These are phyloP conservation scores for Sinosuthora webbiana DNA, from an alignment of 2,113 vertebrate species.

Conservation along the genomic window DNA sequence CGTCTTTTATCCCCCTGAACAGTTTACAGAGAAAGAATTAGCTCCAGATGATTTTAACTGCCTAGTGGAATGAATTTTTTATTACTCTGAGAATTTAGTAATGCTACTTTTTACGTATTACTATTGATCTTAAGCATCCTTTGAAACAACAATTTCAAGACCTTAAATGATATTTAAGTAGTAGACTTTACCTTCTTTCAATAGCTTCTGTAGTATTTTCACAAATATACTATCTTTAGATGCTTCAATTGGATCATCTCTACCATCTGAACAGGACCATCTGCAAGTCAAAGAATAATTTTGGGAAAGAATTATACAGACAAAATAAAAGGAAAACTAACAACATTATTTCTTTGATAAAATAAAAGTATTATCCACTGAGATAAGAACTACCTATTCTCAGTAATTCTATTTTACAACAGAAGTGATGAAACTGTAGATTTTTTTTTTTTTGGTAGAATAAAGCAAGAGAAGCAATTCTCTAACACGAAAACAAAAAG, in stretches of 20 bases:
- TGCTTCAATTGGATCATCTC: slow-evolving; percentile 91
- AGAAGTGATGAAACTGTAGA: neutral
- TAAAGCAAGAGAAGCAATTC: neutral
- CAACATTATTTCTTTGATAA: neutral
- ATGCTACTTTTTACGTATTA: neutral
- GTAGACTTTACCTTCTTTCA: slow-evolving; percentile 85
- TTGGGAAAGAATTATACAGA: neutral
- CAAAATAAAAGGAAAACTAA: neutral
- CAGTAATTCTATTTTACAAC: neutral
- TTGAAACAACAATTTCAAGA: neutral
- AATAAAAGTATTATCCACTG: neutral
- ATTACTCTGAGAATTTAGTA: neutral
- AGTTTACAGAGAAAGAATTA: neutral
- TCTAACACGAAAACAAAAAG: neutral
- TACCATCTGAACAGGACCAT: slow-evolving; percentile 86
- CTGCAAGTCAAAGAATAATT: slow-evolving; percentile 69
- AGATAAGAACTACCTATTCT: neutral
- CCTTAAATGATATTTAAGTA: neutral
- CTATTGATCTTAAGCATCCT: neutral
- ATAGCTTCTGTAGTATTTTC: slow-evolving; percentile 90
- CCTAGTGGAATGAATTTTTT: neutral
- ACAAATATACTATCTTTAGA: slow-evolving; percentile 94
- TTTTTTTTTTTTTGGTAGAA: neutral
- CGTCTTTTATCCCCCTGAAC: neutral
- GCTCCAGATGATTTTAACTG: neutral